These are phyloP conservation scores for Scophthalmus maximus DNA, from an alignment of 2,113 vertebrate species.

Conservation along the genomic window DNA sequence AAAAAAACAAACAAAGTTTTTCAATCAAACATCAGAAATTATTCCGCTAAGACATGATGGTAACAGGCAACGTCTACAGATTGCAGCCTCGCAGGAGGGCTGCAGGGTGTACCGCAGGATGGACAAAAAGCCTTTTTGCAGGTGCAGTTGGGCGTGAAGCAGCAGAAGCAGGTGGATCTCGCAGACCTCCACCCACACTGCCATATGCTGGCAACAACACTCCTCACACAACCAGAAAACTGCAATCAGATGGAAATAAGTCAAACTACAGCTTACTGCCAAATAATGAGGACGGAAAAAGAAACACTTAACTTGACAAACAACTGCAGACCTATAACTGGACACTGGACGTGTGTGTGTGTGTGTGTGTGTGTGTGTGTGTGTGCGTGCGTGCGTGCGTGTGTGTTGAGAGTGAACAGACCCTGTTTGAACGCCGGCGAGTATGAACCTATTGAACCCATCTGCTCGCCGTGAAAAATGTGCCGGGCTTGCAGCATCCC, in stretches of 20 bases:
- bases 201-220: not conserved
- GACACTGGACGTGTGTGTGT: not conserved
- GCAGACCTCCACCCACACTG: constrained; percentile 11
- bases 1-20: not conserved
- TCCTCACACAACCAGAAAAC: not conserved
- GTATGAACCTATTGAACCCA: constrained; percentile 71
- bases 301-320: not conserved
- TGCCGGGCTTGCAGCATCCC: constrained; percentile 77
- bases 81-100: not conserved
- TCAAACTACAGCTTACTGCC: not conserved
- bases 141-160: constrained; percentile 13
- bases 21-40: not conserved
- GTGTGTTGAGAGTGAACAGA: not conserved
- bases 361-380: not conserved
- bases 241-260: not conserved
- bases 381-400: not conserved
- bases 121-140: constrained; percentile 6
- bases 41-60: not conserved
- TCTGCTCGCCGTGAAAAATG: constrained; percentile 61
- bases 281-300: not conserved
- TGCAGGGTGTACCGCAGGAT: not conserved
- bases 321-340: not conserved
- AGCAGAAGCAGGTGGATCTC: constrained; percentile 21
- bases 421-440: constrained; percentile 17
- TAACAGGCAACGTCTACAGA: not conserved